phyloP scores from a whole-genome alignment of 23 tunicate species.

The Botrylloides violaceus region DNA sequence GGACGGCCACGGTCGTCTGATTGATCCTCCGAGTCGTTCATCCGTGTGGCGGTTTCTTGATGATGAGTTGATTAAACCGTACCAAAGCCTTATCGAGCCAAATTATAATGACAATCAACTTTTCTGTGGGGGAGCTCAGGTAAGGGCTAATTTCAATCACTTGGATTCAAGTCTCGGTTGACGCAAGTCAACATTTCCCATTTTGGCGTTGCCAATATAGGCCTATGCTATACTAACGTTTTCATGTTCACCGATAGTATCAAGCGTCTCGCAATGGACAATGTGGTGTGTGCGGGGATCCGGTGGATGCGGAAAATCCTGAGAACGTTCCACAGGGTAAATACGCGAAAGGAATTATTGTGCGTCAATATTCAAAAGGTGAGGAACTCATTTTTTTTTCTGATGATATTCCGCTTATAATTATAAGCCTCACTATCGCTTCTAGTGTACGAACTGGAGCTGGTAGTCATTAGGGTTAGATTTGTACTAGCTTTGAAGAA shows the following conservation, averaged over 20 bases:
- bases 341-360: slow-evolving; percentile 67
- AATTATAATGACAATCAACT: slow-evolving; percentile 27
- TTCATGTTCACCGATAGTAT: slow-evolving; percentile 24
- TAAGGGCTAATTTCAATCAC: too few relatives aligned
- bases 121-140: slow-evolving; percentile 29
- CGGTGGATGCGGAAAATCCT: slow-evolving; percentile 30
- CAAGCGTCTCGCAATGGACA: slow-evolving; percentile 38
- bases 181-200: too few relatives aligned
- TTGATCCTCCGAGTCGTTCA: slow-evolving; percentile 28
- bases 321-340: slow-evolving; percentile 70
- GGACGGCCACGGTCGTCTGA: slow-evolving; percentile 25
- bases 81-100: slow-evolving; percentile 5
- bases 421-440: too few relatives aligned
- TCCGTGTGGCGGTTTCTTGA: slow-evolving; percentile 23
- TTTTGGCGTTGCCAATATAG: too few relatives aligned
- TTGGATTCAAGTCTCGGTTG: too few relatives aligned
- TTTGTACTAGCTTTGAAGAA: too few relatives aligned
- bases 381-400: too few relatives aligned
- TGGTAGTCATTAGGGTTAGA: too few relatives aligned
- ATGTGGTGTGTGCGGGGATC: slow-evolving; percentile 84
- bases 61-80: not conserved
- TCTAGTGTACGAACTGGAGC: too few relatives aligned
- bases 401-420: too few relatives aligned
- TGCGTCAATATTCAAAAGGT: slow-evolving; percentile 40
- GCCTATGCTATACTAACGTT: too few relatives aligned